Conservation (phyloP, 2,113 vertebrate species). For the Grallaria varia region DNA sequence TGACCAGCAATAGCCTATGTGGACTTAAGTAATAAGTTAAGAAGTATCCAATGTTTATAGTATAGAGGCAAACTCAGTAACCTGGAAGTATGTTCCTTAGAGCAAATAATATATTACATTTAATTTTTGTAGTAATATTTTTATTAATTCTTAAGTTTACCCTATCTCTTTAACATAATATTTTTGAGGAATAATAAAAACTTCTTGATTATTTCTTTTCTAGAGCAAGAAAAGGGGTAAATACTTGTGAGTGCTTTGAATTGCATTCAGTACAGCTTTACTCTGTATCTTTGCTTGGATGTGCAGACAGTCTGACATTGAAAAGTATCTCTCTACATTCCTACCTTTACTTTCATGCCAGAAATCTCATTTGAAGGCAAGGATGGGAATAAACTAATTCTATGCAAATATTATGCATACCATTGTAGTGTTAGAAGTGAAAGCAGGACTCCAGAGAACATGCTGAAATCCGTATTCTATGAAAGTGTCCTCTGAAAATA, state of each 20-base stretch:
- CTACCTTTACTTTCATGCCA: not conserved
- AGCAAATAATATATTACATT: not conserved
- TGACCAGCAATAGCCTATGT: not conserved
- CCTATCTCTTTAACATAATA: not conserved
- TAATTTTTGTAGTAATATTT: not conserved
- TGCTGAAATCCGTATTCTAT: not conserved
- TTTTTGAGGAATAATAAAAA: not conserved
- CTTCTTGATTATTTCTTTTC: not conserved
- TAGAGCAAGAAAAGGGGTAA: not conserved
- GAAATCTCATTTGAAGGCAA: not conserved
- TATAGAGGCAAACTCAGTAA: not conserved
- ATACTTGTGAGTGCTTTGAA: not conserved
- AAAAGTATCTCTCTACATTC: not conserved
- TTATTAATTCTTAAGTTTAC: not conserved
- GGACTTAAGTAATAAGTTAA: not conserved
- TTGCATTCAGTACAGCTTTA: not conserved
- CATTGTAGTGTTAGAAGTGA: not conserved
- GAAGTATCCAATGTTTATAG: not conserved
- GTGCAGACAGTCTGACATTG: not conserved
- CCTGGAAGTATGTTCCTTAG: not conserved
- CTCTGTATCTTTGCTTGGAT: not conserved
- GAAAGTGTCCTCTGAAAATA: not conserved
- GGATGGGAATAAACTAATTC: not conserved
- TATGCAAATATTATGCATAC: not conserved
- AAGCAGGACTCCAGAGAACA: not conserved